Evolutionary conservation across 2,888 invertebrate genomes (phyloP).

Genomic region (Microctonus brassicae): DNA sequence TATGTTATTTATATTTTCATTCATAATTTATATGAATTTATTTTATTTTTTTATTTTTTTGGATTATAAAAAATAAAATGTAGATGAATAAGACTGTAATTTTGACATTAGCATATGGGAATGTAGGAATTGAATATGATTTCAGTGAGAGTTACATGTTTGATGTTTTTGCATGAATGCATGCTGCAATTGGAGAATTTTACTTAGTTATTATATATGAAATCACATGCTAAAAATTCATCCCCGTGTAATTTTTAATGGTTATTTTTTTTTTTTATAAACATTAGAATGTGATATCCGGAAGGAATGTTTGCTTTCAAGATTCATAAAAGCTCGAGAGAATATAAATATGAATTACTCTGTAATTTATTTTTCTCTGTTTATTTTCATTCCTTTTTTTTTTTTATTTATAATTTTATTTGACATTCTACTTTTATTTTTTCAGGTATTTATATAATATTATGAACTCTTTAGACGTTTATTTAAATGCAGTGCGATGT

Average conservation of each 20-base stretch:
- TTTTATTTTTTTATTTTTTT: background rate
- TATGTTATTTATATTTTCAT: background rate
- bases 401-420: background rate
- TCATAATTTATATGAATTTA: background rate
- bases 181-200: no score
- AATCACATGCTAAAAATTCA: no score
- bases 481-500: background rate
- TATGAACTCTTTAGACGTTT: background rate
- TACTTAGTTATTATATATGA: no score
- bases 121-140: no score
- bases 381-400: background rate
- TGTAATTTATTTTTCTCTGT: no score
- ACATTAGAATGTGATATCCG: conserved; percentile 47
- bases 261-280: conserved; percentile 35
- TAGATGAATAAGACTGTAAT: no score
- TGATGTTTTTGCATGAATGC: no score
- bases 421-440: no score
- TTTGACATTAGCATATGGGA: no score
- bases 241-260: no score
- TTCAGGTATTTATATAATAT: no score
- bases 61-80: background rate
- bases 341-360: background rate
- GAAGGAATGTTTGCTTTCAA: conserved; percentile 39
- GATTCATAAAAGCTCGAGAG: conserved; percentile 41
- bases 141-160: no score